Conservation (phyloP, 2,888 invertebrate species). For the Aromia moschata region DNA sequence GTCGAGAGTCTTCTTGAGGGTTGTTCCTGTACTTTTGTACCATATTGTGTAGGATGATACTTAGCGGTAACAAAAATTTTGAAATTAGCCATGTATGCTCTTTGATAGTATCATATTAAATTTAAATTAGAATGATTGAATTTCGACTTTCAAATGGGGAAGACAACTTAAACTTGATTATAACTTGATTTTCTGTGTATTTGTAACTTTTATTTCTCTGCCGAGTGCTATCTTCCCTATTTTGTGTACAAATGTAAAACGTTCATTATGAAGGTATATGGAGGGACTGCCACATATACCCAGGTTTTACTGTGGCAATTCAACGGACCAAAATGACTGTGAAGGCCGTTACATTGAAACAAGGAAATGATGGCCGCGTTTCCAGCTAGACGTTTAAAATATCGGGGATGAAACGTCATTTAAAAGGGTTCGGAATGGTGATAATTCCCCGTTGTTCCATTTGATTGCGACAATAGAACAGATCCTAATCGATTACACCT, state of each 20-base stretch:
- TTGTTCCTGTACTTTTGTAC: no score
- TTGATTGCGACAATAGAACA: constrained; percentile 36
- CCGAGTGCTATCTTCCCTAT: no score
- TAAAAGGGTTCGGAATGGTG: constrained; percentile 21
- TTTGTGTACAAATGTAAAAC: not conserved
- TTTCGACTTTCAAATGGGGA: no score
- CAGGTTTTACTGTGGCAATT: constrained; percentile 6
- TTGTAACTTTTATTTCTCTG: no score
- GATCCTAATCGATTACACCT: constrained; percentile 29
- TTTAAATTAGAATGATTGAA: no score
- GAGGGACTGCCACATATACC: not conserved
- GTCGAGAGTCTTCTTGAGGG: no score
- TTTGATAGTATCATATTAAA: no score
- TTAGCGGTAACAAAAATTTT: no score
- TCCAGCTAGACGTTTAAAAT: constrained; percentile 13
- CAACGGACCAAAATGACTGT: not conserved
- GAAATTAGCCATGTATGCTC: no score
- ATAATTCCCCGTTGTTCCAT: constrained; percentile 29
- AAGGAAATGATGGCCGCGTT: constrained; percentile 19
- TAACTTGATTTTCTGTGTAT: no score
- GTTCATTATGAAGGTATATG: not conserved
- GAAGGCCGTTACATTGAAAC: constrained; percentile 14
- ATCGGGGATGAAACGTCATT: constrained; percentile 20
- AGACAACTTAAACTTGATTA: no score
- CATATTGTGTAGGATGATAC: no score